These are phyloP conservation scores for Streptopelia turtur DNA, from an alignment of 2,797 vertebrate species.

Conservation along the genomic window DNA sequence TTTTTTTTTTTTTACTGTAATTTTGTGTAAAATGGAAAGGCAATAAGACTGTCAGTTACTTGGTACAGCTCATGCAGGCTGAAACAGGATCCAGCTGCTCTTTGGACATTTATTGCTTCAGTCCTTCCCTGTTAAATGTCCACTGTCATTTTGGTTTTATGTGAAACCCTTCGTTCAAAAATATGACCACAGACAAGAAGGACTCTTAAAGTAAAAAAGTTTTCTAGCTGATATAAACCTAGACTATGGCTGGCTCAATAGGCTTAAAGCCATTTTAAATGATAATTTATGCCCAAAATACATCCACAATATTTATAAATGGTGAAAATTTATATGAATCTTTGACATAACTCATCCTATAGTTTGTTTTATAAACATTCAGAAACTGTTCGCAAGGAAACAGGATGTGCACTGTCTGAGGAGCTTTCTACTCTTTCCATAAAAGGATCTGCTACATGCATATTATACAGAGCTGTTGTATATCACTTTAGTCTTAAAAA, in stretches of 20 bases:
- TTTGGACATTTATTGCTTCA: conserved; percentile 65
- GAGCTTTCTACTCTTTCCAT: conserved; percentile 54
- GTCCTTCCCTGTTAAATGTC: conserved; percentile 64
- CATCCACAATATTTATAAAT: conserved; percentile 48
- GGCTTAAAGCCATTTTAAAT: conserved; percentile 11
- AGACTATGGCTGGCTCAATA: not conserved
- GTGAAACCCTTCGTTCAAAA: conserved; percentile 43
- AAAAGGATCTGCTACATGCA: conserved; percentile 51
- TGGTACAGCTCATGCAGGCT: conserved; percentile 32
- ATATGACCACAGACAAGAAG: conserved; percentile 27
- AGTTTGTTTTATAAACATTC: conserved; percentile 66
- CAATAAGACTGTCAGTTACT: conserved; percentile 61
- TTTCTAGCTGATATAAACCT: conserved; percentile 17
- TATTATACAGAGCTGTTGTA: conserved; percentile 46
- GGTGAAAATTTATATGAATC: conserved; percentile 32
- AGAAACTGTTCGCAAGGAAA: not conserved
- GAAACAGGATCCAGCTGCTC: conserved; percentile 69
- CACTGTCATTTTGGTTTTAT: conserved; percentile 65
- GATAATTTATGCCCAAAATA: conserved; percentile 37
- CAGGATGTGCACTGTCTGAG: conserved; percentile 55
- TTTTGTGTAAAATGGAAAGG: conserved; percentile 52
- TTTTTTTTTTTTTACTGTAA: conserved; percentile 20
- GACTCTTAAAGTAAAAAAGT: not conserved
- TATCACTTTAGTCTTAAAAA: conserved; percentile 38
- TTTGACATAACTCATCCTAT: conserved; percentile 44